A percentile compares a stretch with the other conserved stretches of the same genome.
These are phyloP conservation scores for Andrena camellia DNA, from an alignment of 2,888 invertebrate genomes.

Conservation along the genomic window DNA sequence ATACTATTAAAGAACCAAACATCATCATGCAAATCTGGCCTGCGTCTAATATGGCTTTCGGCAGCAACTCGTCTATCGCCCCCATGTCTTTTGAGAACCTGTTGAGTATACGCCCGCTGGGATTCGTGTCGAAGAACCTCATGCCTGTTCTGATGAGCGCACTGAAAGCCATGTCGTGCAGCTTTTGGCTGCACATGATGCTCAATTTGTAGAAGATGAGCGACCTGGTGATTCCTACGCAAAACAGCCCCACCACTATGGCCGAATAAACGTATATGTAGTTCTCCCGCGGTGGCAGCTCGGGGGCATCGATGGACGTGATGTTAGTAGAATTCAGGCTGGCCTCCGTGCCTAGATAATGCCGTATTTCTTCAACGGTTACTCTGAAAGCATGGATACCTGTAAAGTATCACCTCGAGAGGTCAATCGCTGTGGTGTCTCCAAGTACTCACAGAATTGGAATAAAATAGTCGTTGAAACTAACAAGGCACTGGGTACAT, in stretches of 20 bases:
- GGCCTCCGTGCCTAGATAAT: conserved; percentile 21
- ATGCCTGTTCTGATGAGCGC: conserved; percentile 87
- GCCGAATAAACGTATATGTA: conserved; percentile 89
- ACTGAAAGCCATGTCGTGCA: conserved; percentile 87
- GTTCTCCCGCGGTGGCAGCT: conserved; percentile 75
- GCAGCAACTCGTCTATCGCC: conserved; percentile 90
- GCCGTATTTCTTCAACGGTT: conserved; percentile 86
- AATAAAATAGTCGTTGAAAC: conserved; percentile 90
- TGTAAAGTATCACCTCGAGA: no score
- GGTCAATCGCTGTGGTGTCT: neutral
- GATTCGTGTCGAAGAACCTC: conserved; percentile 94
- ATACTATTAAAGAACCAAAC: conserved; percentile 87
- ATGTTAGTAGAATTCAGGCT: conserved; percentile 34
- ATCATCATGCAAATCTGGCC: conserved; percentile 85
- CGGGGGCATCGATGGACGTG: conserved; percentile 67
- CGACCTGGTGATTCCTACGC: conserved; percentile 85
- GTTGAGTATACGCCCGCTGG: conserved; percentile 92
- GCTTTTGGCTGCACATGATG: conserved; percentile 85
- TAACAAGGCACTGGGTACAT: conserved; percentile 88
- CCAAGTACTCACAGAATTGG: conserved; percentile 77
- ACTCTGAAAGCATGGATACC: conserved; percentile 86
- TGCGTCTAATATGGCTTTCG: conserved; percentile 89
- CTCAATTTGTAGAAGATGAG: conserved; percentile 85
- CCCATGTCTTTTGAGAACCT: conserved; percentile 95
- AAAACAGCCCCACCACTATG: conserved; percentile 85